Evolutionary conservation across 2,797 vertebrate species (phyloP), one percentile per base, ranked within the genome.

Genomic region (Hephaestus fuliginosus): DNA sequence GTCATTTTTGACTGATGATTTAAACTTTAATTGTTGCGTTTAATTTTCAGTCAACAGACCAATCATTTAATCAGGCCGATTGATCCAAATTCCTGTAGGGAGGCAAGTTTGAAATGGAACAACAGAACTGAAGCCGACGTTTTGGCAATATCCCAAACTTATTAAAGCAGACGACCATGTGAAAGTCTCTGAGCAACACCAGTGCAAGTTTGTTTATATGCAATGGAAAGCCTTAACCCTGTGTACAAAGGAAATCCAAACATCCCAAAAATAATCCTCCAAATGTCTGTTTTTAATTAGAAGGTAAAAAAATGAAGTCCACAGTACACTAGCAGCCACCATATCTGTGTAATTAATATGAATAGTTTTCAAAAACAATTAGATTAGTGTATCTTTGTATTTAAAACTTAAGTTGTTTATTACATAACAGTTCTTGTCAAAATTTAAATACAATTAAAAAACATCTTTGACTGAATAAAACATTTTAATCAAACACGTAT

Each of bases 331-430:
- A 55, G 9, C 22, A 53, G 51, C 33, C 25, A 20, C 41, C 25
- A 46, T 25, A 8, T 70, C 20, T 55, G 39, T 22, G 17, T 33
- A 28, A n/a, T 5, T 28, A 58, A 49, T 22, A 2, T 48, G 28
- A 58, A 7, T n/a, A 44, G 8, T 70, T 70, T 70, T 20, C 44
- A 48, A 65, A 56, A 43, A 39, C 5, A 41, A 25, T 46, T 25
- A n/a, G 65, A 51, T 30, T 1, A 41, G 14, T 5, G 3, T 11
- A 33, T 55, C 20, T 57, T 46, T 22, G 25, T 0, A 65, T 69
- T 53, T 25, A 5, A 41, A 62, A 57, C 52, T 57, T 20, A 76
- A 73, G 58, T 46, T 44, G 68, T 53, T 13, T n/a, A 11, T 55
- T 18, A 63, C 14, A 60, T 11, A 53, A 43, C 12, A 39, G 22